Percentiles rank a stretch among this genome's conserved stretches.
Conservation (phyloP, 2,113 vertebrate genomes). For the Tachysurus fulvidraco region DNA sequence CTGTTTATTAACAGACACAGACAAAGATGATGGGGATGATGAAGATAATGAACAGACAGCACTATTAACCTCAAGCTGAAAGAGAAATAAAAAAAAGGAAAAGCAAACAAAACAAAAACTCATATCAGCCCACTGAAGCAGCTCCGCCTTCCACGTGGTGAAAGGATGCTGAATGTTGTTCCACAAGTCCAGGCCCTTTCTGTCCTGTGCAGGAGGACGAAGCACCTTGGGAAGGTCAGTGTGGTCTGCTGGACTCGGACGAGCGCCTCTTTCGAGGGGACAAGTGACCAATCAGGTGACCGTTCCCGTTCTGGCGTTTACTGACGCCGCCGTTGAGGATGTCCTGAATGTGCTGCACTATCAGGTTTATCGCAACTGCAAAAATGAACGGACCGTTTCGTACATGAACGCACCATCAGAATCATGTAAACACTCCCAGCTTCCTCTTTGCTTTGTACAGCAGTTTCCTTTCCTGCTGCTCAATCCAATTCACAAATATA, state of each 20-base stretch:
- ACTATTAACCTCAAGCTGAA: slow-evolving; percentile 8
- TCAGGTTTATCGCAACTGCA: slow-evolving; percentile 97
- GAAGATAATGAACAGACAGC: slow-evolving; percentile 27
- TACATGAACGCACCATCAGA: neutral
- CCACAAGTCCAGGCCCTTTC: slow-evolving; percentile 52
- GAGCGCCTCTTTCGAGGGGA: slow-evolving; percentile 80
- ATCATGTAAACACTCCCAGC: neutral
- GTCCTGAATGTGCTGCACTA: slow-evolving; percentile 98
- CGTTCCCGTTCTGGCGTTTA: slow-evolving; percentile 89
- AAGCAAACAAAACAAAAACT: slow-evolving; percentile 30
- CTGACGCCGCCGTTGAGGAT: slow-evolving; percentile 89
- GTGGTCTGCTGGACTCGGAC: slow-evolving; percentile 93
- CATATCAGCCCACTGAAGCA: slow-evolving; percentile 60
- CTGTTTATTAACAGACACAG: slow-evolving; percentile 64
- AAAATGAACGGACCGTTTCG: neutral
- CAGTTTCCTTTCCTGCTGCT: neutral
- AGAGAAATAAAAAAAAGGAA: slow-evolving; percentile 60
- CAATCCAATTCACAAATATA: neutral
- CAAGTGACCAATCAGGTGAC: slow-evolving; percentile 81
- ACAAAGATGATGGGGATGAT: slow-evolving; percentile 31
- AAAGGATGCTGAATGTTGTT: slow-evolving; percentile 62
- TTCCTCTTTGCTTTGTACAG: neutral
- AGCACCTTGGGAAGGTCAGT: slow-evolving; percentile 75
- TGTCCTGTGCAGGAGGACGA: slow-evolving; percentile 59
- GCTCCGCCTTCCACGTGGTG: slow-evolving; percentile 57